phyloP scores from a whole-genome alignment of 2,888 invertebrate species.

The Drosophila tripunctata region DNA sequence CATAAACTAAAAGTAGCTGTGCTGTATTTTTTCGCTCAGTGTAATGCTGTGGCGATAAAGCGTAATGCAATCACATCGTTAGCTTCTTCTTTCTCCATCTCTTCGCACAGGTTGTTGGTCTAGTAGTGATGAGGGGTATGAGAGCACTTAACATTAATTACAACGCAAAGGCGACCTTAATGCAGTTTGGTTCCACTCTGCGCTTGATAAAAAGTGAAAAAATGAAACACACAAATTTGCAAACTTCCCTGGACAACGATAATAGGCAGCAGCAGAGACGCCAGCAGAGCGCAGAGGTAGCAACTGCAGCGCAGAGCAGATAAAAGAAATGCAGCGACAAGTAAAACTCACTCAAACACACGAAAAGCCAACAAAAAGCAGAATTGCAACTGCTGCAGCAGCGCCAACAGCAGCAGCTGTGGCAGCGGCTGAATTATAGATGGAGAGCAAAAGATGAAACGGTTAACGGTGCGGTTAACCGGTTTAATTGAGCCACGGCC shows the following conservation, averaged over 20 bases:
- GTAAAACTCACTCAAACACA: conserved; percentile 13
- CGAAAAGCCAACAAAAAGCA: conserved; percentile 40
- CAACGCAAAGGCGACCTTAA: conserved; percentile 47
- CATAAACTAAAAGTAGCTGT: no score
- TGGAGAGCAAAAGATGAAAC: not conserved
- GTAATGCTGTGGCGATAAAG: conserved; percentile 26
- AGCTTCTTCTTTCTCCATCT: not conserved
- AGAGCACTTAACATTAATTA: conserved; percentile 65
- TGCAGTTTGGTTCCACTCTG: conserved; percentile 64
- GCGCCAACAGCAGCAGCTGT: conserved; percentile 18
- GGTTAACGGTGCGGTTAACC: conserved; percentile 42
- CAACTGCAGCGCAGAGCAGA: conserved; percentile 33
- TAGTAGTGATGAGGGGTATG: conserved; percentile 26
- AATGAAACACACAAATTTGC: conserved; percentile 43
- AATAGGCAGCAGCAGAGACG: not conserved
- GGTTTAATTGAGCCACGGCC: conserved; percentile 77
- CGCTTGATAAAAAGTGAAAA: conserved; percentile 48
- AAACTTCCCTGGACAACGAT: conserved; percentile 32
- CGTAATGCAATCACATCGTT: conserved; percentile 46
- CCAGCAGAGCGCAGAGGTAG: conserved; percentile 8
- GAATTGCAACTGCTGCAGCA: conserved; percentile 55
- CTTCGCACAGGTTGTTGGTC: conserved; percentile 19
- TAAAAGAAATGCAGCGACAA: conserved; percentile 49
- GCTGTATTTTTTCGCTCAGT: conserved; percentile 12
- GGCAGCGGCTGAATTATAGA: conserved; percentile 45